These are phyloP conservation scores for Oreochromis mossambicus DNA, from an alignment of 2,797 vertebrate genomes.

Conservation along the genomic window DNA sequence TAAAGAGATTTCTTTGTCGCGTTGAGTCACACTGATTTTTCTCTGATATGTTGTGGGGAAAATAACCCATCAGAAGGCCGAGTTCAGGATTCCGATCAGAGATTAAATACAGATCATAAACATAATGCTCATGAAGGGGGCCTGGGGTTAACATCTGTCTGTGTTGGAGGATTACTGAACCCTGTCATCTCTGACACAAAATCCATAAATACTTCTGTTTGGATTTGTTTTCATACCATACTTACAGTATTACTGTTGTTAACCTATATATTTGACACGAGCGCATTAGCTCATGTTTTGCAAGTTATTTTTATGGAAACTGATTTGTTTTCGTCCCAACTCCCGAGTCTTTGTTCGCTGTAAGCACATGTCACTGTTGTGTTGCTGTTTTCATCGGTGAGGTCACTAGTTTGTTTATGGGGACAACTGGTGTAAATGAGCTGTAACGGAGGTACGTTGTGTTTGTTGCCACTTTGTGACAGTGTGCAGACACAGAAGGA, in stretches of 20 bases:
- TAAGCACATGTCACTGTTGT: not conserved
- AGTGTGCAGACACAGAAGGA: not conserved
- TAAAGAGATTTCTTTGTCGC: not conserved
- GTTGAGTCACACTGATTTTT: not conserved
- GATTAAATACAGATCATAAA: conserved; percentile 33
- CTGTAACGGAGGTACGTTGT: not conserved
- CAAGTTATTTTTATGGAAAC: not conserved
- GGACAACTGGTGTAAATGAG: not conserved
- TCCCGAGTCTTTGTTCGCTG: not conserved
- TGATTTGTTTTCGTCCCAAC: not conserved
- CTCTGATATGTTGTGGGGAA: not conserved
- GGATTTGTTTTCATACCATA: conserved; percentile 36
- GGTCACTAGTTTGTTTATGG: not conserved
- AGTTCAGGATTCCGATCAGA: not conserved
- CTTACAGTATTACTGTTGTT: conserved; percentile 50
- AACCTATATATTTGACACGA: conserved; percentile 55
- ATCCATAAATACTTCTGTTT: conserved; percentile 43
- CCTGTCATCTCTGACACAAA: not conserved
- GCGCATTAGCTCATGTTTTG: not conserved
- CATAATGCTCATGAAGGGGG: not conserved
- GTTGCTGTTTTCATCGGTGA: not conserved
- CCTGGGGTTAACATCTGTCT: conserved; percentile 32
- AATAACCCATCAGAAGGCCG: not conserved
- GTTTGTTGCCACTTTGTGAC: not conserved
- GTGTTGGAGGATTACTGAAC: conserved; percentile 29